Evolutionary conservation across 92 coral and sea anemone species (phyloP), one percentile per base, ranked within the genome.

Genomic region (Scolanthus callimorphus): DNA sequence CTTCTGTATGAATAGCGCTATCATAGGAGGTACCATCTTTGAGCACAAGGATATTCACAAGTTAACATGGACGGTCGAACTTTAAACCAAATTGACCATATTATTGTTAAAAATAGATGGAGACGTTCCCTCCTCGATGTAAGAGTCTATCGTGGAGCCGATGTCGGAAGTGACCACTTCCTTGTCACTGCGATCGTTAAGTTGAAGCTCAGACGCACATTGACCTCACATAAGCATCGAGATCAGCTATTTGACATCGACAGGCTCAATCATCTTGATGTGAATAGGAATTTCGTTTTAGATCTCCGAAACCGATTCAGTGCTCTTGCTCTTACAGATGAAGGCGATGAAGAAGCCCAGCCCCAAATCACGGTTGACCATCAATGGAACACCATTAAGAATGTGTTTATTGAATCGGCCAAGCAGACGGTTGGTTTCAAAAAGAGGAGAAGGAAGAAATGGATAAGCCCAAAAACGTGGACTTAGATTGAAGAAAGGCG

Each of bases 131-230:
- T 62, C 2, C 39, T 27, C 13, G 55, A 62, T 2, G 68, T 62
- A 11, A 62, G 4, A 47, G 68, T 25, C 11, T 46, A 29, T 17
- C 30, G 44, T 29, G 57, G 68, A 19, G 25, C 57, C 20, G 64
- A 56, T 29, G 63, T 28, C 2, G 38, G 64, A 45, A 55, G 64
- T 19, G 74, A 67, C 11, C 63, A 67, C 63, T 45, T 53, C 44
- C 31, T 67, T 41, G 63, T 41, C 31, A 39, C 52, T 2, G 63
- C 63, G 29, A 12, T 2, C 15, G 23, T 67, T 27, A 67, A 29
- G 24, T 30, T 55, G 54, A 54, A 53, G 51, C 63, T 67, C 22
- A 29, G 56, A 48, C 17, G 15, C 25, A 3, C 62, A 13, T n/a
- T n/a, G n/a, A 17, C 19, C 3, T 4, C 3, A 2, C 17, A 24